These are phyloP conservation scores for Apomyelois bistriatella DNA, from an alignment of 2,888 invertebrate genomes.

Conservation along the genomic window DNA sequence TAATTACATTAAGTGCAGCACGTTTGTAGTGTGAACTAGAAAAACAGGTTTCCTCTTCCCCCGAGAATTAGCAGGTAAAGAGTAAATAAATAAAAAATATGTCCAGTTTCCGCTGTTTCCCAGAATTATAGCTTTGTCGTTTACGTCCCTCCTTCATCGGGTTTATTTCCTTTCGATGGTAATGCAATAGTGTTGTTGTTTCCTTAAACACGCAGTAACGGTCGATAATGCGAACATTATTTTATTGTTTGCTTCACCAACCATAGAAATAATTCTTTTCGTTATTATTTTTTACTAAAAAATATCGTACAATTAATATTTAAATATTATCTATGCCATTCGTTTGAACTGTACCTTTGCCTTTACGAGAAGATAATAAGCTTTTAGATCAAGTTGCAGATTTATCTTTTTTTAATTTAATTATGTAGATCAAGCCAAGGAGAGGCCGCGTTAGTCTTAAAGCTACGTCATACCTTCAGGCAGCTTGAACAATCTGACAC, in stretches of 20 bases:
- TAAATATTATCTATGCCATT: no score
- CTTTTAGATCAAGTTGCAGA: no score
- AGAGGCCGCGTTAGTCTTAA: no score
- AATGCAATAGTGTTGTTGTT: conserved; percentile 16
- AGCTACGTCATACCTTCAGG: no score
- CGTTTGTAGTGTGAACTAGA: neutral
- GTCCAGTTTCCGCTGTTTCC: conserved; percentile 15
- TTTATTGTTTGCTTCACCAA: conserved; percentile 1
- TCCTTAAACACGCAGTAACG: conserved; percentile 11
- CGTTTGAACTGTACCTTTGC: no score
- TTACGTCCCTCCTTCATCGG: conserved; percentile 15
- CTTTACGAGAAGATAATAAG: no score
- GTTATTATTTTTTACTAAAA: no score
- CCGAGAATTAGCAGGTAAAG: conserved; percentile 7
- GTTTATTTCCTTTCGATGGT: conserved; percentile 14
- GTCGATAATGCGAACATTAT: neutral
- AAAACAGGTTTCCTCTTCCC: neutral
- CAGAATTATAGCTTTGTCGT: conserved; percentile 20
- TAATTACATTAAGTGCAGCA: neutral
- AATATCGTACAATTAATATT: no score
- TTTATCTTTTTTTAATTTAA: no score
- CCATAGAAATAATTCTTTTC: neutral
- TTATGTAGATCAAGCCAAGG: no score
- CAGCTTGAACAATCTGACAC: no score
- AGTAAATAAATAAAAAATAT: conserved; percentile 12